Percentiles rank a stretch among this genome's conserved stretches.
phyloP scores from a whole-genome alignment of 2,113 vertebrate genomes.

The Corythoichthys intestinalis region DNA sequence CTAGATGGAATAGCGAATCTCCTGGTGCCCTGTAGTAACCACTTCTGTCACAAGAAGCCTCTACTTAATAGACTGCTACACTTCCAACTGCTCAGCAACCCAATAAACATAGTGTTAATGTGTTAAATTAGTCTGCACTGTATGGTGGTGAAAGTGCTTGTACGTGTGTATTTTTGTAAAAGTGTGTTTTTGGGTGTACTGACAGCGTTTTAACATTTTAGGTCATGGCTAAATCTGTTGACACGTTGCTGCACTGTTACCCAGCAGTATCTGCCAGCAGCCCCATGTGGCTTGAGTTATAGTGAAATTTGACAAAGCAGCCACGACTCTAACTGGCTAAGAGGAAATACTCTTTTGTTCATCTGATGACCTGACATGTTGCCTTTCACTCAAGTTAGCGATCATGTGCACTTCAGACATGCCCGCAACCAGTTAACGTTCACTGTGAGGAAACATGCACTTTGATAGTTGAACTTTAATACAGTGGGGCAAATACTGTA shows the following conservation, averaged over 20 bases:
- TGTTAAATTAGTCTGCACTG: constrained; percentile 10
- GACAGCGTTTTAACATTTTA: neutral
- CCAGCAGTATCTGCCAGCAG: constrained; percentile 36
- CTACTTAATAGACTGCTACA: neutral
- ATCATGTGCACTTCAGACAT: constrained; percentile 13
- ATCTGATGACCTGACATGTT: constrained; percentile 29
- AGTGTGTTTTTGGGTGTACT: constrained; percentile 5
- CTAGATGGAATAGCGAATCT: too few relatives aligned
- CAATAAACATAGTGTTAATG: constrained; percentile 8
- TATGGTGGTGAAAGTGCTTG: neutral
- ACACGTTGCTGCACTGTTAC: constrained; percentile 24
- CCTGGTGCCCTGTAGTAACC: too few relatives aligned
- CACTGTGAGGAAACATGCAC: neutral
- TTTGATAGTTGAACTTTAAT: neutral
- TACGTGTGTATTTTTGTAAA: neutral
- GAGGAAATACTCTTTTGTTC: constrained; percentile 25
- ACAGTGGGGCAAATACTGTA: neutral
- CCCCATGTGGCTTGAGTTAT: constrained; percentile 57
- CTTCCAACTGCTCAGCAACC: constrained; percentile 11
- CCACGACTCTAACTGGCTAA: constrained; percentile 46
- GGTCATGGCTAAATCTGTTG: constrained; percentile 25
- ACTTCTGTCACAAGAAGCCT: too few relatives aligned
- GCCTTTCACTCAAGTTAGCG: constrained; percentile 44
- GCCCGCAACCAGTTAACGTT: constrained; percentile 4
- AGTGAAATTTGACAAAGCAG: constrained; percentile 24